These are phyloP conservation scores for Eupelmus urozonus DNA, from an alignment of 2,888 invertebrate genomes.

Conservation along the genomic window DNA sequence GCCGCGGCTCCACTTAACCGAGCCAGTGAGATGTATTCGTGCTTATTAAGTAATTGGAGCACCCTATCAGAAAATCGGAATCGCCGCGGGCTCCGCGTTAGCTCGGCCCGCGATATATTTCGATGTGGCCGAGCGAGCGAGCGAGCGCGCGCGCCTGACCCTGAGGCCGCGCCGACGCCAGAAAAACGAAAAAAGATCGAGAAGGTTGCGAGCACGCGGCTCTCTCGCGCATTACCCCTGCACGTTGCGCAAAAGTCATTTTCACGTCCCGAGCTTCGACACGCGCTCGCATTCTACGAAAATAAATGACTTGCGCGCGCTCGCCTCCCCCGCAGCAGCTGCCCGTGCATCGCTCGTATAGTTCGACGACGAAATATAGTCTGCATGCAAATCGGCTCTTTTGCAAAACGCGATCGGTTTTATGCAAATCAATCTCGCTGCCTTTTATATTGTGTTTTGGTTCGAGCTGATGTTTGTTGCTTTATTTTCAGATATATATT, in stretches of 20 bases:
- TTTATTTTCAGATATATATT: no score
- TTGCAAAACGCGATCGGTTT: slow-evolving; percentile 1
- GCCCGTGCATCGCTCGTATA: background rate
- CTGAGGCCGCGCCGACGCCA: slow-evolving; percentile 14
- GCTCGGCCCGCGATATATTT: slow-evolving; percentile 10
- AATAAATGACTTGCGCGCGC: slow-evolving; percentile 46
- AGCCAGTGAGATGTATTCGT: slow-evolving; percentile 2
- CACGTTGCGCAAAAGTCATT: slow-evolving; percentile 53
- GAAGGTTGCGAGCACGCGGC: slow-evolving; percentile 43
- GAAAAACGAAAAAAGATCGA: slow-evolving; percentile 55
- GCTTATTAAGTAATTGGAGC: slow-evolving; percentile 49
- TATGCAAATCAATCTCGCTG: background rate
- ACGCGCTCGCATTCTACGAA: slow-evolving; percentile 45
- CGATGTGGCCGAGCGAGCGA: no score
- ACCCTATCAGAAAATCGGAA: slow-evolving; percentile 39
- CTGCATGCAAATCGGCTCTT: background rate
- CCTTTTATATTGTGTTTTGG: no score
- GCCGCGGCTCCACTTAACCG: background rate
- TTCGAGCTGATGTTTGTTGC: no score
- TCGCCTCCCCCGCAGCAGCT: background rate
- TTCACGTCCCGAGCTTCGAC: slow-evolving; percentile 40
- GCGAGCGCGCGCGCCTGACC: slow-evolving; percentile 43
- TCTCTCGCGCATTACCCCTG: slow-evolving; percentile 23
- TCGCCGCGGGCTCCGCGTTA: background rate
- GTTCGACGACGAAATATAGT: background rate